phyloP scores from a whole-genome alignment of 2,113 vertebrate species.

The Macquaria australasica region DNA sequence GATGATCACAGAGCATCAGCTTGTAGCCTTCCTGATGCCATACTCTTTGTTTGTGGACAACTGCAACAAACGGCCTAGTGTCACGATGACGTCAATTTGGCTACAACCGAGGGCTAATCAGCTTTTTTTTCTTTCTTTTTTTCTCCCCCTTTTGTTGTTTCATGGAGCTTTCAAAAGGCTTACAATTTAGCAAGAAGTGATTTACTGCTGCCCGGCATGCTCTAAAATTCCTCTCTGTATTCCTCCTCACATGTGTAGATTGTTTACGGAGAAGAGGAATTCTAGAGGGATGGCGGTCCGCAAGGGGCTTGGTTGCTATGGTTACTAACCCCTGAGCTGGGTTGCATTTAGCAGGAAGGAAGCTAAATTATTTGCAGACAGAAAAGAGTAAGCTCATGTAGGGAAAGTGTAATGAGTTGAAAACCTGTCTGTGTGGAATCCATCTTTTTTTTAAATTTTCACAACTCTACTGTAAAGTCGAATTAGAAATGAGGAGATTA shows the following conservation, averaged over 20 bases:
- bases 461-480: neutral
- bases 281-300: conserved; percentile 82
- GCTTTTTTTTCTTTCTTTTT: conserved; percentile 4
- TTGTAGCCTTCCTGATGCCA: conserved; percentile 51
- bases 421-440: conserved; percentile 44
- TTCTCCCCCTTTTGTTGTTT: conserved; percentile 46
- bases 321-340: conserved; percentile 84
- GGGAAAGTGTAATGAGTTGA: conserved; percentile 58
- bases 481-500: neutral
- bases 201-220: conserved; percentile 63
- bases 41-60: conserved; percentile 53
- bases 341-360: conserved; percentile 78
- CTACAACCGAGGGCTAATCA: conserved; percentile 68
- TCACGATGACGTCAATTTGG: conserved; percentile 74
- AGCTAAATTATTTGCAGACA: conserved; percentile 74
- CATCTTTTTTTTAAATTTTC: conserved; percentile 25
- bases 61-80: conserved; percentile 72
- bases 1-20: conserved; percentile 72
- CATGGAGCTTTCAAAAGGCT: conserved; percentile 65
- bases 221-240: conserved; percentile 78
- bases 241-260: conserved; percentile 81
- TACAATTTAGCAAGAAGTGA: conserved; percentile 74
- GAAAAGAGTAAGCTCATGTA: conserved; percentile 61
- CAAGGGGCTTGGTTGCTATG: conserved; percentile 83
- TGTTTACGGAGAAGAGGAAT: conserved; percentile 86